Evolutionary conservation across 2,888 invertebrate genomes (phyloP), one percentile per base, ranked within the genome.

Genomic region (Rhopalosiphum nymphaeae): DNA sequence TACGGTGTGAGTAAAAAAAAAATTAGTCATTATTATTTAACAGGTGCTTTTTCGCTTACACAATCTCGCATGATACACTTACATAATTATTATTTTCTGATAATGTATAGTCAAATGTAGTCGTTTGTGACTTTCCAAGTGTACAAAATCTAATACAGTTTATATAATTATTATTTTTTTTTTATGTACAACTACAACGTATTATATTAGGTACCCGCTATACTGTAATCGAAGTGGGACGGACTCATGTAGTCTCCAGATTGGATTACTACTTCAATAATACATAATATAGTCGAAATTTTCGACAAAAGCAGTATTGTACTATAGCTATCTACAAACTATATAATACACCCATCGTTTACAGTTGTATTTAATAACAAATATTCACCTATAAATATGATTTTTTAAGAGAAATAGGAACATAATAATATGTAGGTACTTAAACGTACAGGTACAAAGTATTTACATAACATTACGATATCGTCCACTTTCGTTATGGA

Each of bases 81-180:
- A 67, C 67, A 67, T 67, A 67, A 67, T 67, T n/a, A 67, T 67
- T 67, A 36, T 67, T 67, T 67, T 67, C 67, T 67, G 67, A 36
- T 67, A 67, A 36, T 67, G 36, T 67, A 36, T 67, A 67, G 67
- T 67, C 67, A 67, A 67, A 67, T 36, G 67, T 36, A 67, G 67
- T 67, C 67, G 67, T 36, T 67, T 16, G 7, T 67, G 36, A 67
- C 36, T 67, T 67, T 67, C 67, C n/a, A 67, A 67, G 36, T 67
- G 67, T 67, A 67, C 67, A 67, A 67, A 67, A 67, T 67, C 36
- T 36, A n/a, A 67, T 67, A 67, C 21, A 67, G 67, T 67, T 67
- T 67, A 67, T 67, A 36, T 67, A 67, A 67, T 67, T n/a, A 67
- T 67, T 61, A 29, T 61, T 61, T 29, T 61, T 61, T 13, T 4